A percentile compares a stretch with the other conserved stretches of the same genome.
Evolutionary conservation across 2,113 vertebrate genomes (phyloP).

Genomic region (Vulpes vulpes): DNA sequence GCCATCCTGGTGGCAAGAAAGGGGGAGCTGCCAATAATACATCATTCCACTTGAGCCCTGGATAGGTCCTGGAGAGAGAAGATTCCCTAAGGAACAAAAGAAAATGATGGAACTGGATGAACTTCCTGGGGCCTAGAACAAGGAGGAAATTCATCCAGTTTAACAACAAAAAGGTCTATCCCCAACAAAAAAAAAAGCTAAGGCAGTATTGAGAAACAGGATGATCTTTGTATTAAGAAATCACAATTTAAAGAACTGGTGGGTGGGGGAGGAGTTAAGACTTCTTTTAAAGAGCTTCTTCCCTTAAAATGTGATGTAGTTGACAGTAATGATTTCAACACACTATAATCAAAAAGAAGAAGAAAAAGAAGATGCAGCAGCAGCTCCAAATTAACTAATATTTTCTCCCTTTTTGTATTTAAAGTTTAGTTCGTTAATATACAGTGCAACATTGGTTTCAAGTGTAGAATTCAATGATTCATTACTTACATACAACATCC

Average conservation of each 20-base stretch:
- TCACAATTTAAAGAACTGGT: slow-evolving; percentile 9
- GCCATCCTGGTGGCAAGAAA: not conserved
- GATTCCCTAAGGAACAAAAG: slow-evolving; percentile 3
- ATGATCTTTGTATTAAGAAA: slow-evolving; percentile 19
- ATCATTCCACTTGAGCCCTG: not conserved
- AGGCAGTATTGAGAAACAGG: not conserved
- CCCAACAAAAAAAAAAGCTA: not conserved
- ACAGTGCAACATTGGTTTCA: not conserved
- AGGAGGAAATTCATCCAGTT: not conserved
- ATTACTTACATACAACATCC: not conserved
- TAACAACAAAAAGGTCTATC: not conserved
- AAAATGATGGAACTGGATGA: not conserved
- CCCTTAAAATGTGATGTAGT: slow-evolving; percentile 26
- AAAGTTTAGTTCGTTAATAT: not conserved
- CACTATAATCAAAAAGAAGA: slow-evolving; percentile 15
- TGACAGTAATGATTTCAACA: slow-evolving; percentile 64
- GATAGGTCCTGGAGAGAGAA: not conserved
- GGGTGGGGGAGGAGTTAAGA: not conserved
- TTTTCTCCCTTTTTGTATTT: not conserved
- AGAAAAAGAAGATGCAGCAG: not conserved
- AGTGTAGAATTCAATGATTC: not conserved
- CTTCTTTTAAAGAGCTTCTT: slow-evolving; percentile 40
- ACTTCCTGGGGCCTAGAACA: not conserved
- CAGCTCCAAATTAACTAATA: not conserved
- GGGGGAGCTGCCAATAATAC: not conserved